A percentile compares a stretch with the other conserved stretches of the same genome.
Evolutionary conservation across 2,888 invertebrate genomes (phyloP).

Genomic region (Limenitis camilla): DNA sequence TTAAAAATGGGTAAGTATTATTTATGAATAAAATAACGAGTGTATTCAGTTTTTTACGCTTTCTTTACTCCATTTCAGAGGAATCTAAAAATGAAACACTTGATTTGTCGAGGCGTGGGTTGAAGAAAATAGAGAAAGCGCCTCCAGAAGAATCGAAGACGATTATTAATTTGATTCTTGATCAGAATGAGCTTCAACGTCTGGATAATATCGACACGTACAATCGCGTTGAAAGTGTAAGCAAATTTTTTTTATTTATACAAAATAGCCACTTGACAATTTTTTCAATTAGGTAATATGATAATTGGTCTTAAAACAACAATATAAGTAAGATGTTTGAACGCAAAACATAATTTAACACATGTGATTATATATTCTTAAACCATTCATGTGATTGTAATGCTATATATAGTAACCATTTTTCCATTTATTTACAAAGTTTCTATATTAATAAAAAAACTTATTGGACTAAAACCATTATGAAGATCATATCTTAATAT

Average conservation of each 20-base stretch:
- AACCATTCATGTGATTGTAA: too few relatives aligned
- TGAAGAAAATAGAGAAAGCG: constrained; percentile 87
- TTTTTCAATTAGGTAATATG: too few relatives aligned
- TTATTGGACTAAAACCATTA: too few relatives aligned
- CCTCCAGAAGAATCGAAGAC: constrained; percentile 79
- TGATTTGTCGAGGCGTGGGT: constrained; percentile 84
- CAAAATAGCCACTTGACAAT: too few relatives aligned
- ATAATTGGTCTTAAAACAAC: too few relatives aligned
- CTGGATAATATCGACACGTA: constrained; percentile 91
- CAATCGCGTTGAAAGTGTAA: constrained; percentile 83
- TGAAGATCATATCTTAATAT: too few relatives aligned
- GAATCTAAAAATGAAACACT: constrained; percentile 69
- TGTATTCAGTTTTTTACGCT: not conserved
- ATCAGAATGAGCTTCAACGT: constrained; percentile 90
- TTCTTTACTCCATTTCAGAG: constrained; percentile 20
- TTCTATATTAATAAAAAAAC: too few relatives aligned
- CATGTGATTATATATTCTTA: too few relatives aligned
- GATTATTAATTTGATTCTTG: constrained; percentile 82
- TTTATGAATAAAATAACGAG: not conserved
- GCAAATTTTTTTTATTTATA: not conserved
- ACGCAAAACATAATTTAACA: too few relatives aligned
- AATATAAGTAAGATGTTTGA: too few relatives aligned
- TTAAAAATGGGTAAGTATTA: constrained; percentile 47
- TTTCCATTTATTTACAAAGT: too few relatives aligned
- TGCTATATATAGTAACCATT: too few relatives aligned